Evolutionary conservation across 53 echinoderm and acorn worm genomes (phyloP).

Genomic region (Arbacia lixula): DNA sequence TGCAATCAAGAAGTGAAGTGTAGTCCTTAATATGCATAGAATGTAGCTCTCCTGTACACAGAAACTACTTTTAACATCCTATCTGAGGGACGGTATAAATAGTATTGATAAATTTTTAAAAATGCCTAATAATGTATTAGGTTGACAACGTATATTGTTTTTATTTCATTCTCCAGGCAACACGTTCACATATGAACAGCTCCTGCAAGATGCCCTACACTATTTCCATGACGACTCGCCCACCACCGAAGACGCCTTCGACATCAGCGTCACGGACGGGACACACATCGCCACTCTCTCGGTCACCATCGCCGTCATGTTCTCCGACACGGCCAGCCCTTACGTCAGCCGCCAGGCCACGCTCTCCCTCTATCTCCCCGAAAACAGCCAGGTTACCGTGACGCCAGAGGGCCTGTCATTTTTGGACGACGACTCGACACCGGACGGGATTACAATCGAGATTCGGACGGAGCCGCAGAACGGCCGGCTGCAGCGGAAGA

Average conservation of each 20-base stretch:
- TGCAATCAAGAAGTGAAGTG: no score
- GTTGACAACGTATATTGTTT: no score
- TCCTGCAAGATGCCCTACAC: conserved; percentile 70
- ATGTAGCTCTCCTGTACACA: no score
- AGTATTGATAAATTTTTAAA: no score
- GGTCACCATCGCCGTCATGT: conserved; percentile 63
- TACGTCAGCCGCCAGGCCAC: conserved; percentile 65
- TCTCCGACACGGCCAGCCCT: conserved; percentile 73
- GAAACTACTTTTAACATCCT: no score
- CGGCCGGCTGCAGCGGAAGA: conserved; percentile 76
- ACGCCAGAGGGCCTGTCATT: conserved; percentile 79
- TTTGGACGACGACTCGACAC: conserved; percentile 79
- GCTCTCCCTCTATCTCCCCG: conserved; percentile 75
- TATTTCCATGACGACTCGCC: conserved; percentile 86
- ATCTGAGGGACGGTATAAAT: no score
- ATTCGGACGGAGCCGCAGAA: conserved; percentile 78
- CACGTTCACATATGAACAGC: conserved; percentile 75
- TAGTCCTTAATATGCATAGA: no score
- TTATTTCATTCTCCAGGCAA: conserved; percentile 62
- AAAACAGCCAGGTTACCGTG: conserved; percentile 71
- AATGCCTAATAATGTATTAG: no score
- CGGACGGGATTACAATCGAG: conserved; percentile 72
- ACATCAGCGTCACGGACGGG: conserved; percentile 83
- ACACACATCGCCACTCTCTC: conserved; percentile 64
- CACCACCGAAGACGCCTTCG: conserved; percentile 76